These are phyloP conservation scores for Scomberomorus guttatus DNA, from an alignment of 2,797 vertebrate species.

Conservation along the genomic window DNA sequence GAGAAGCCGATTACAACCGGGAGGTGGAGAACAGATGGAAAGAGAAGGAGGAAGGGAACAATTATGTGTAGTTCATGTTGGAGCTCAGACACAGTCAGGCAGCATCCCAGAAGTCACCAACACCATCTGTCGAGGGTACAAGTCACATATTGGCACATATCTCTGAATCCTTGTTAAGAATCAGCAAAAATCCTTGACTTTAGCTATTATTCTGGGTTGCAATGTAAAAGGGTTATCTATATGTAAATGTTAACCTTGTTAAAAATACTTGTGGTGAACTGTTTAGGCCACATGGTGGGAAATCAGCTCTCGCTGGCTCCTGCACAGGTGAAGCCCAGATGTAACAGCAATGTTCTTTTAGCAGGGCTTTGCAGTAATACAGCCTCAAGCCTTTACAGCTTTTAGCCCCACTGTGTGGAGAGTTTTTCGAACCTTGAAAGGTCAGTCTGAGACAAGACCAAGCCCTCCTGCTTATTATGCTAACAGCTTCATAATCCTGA, in stretches of 20 bases:
- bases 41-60: slow-evolving; percentile 70
- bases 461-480: slow-evolving; percentile 35
- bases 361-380: background rate
- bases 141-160: slow-evolving; percentile 4
- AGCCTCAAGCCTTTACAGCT: background rate
- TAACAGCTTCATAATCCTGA: slow-evolving; percentile 30
- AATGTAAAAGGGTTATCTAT: background rate
- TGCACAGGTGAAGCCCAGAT: slow-evolving; percentile 44
- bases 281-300: slow-evolving; percentile 8
- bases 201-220: background rate
- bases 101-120: slow-evolving; percentile 45
- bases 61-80: slow-evolving; percentile 68
- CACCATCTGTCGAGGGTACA: slow-evolving; percentile 57
- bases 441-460: slow-evolving; percentile 5
- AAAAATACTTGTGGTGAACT: background rate
- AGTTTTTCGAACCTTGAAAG: slow-evolving; percentile 20
- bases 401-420: slow-evolving; percentile 1
- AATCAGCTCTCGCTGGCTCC: background rate
- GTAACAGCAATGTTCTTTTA: background rate
- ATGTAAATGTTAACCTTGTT: background rate
- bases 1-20: slow-evolving; percentile 62
- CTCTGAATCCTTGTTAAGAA: slow-evolving; percentile 15
- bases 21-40: slow-evolving; percentile 64
- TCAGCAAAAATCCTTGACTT: background rate
- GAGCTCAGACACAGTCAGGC: slow-evolving; percentile 40